Evolutionary conservation across 1,140 invertebrate species (phyloP).

Genomic region (Scaptodrosophila lebanonensis): DNA sequence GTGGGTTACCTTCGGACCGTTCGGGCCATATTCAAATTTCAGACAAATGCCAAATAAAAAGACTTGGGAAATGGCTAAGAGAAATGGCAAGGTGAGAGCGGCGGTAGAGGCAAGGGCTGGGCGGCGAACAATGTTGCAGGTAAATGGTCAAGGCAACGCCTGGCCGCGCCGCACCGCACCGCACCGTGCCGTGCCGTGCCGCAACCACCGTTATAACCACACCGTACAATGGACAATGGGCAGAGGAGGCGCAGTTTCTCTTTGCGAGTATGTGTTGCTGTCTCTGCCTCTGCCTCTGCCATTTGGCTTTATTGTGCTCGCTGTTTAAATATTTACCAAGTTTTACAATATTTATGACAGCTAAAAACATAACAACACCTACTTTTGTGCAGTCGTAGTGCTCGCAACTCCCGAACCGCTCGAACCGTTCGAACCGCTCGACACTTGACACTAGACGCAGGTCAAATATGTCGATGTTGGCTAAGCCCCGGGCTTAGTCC

Average conservation of each 20-base stretch:
- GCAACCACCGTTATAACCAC: slow-evolving; percentile 41
- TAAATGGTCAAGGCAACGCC: slow-evolving; percentile 8
- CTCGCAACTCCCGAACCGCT: neutral
- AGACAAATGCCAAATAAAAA: slow-evolving; percentile 23
- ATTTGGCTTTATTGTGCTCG: slow-evolving; percentile 71
- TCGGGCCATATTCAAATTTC: slow-evolving; percentile 60
- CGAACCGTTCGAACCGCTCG: neutral
- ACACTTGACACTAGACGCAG: slow-evolving; percentile 58
- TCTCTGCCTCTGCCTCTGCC: slow-evolving; percentile 60
- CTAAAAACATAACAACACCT: slow-evolving; percentile 74
- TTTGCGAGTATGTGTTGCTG: too few relatives aligned
- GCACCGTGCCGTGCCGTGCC: too few relatives aligned
- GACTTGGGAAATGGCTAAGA: too few relatives aligned
- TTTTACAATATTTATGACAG: slow-evolving; percentile 76
- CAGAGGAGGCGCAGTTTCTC: neutral
- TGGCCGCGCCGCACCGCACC: too few relatives aligned
- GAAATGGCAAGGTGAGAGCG: slow-evolving; percentile 3
- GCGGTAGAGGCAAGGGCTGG: neutral
- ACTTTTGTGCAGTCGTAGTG: slow-evolving; percentile 31
- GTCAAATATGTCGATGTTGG: slow-evolving; percentile 5
- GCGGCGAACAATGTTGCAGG: slow-evolving; percentile 13
- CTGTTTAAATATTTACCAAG: slow-evolving; percentile 73
- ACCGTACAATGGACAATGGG: slow-evolving; percentile 32
- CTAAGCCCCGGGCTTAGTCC: slow-evolving; percentile 18
- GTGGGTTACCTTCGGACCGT: slow-evolving; percentile 23